phyloP scores from a whole-genome alignment of 2,113 vertebrate species.

The Polypterus senegalus region DNA sequence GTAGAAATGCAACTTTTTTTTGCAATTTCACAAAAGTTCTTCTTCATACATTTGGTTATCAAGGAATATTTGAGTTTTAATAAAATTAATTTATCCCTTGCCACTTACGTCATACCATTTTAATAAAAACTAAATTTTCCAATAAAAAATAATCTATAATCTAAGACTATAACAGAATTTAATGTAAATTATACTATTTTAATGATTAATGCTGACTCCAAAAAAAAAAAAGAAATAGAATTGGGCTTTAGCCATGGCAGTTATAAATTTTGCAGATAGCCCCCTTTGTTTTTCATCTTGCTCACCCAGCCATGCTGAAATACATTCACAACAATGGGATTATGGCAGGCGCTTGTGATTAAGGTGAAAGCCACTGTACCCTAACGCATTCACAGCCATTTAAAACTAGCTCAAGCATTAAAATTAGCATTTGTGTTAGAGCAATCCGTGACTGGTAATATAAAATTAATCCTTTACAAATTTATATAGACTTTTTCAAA shows the following conservation, averaged over 20 bases:
- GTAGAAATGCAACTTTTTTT: no score
- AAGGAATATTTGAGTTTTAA: no score
- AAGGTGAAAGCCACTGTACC: conserved; percentile 26
- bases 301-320: conserved; percentile 12
- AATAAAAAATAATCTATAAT: no score
- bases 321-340: conserved; percentile 21
- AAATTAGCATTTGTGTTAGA: conserved; percentile 39
- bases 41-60: no score
- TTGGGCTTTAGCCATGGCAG: conserved; percentile 9
- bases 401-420: conserved; percentile 31
- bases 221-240: conserved; percentile 4
- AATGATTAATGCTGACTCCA: no score
- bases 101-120: no score
- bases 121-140: no score
- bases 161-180: no score
- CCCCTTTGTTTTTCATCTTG: conserved; percentile 22
- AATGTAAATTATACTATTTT: no score
- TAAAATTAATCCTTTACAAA: conserved; percentile 45
- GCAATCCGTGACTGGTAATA: conserved; percentile 30
- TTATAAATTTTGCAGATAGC: conserved; percentile 18
- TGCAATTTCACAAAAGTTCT: no score
- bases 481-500: conserved; percentile 31
- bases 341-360: conserved; percentile 24
- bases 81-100: no score
- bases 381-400: conserved; percentile 27